A percentile compares a stretch with the other conserved stretches of the same genome.
Conservation (phyloP, 2,797 vertebrate genomes). For the Acestrorhynchus altus region DNA sequence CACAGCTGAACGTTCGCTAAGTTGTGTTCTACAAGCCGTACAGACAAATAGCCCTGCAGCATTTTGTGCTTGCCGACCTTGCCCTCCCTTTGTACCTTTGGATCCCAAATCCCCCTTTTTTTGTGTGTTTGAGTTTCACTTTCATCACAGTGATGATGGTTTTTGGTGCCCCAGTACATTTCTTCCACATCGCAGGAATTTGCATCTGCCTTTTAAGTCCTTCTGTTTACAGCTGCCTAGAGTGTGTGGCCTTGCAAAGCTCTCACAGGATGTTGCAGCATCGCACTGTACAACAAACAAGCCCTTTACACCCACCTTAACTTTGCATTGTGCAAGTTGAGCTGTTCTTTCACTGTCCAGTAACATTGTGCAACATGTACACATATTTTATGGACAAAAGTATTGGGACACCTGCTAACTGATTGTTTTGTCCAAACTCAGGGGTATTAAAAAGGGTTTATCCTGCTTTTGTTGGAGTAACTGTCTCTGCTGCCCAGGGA, state of each 20-base stretch:
- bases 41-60: conserved; percentile 58
- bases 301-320: background rate
- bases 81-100: conserved; percentile 57
- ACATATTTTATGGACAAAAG: background rate
- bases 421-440: too few relatives aligned
- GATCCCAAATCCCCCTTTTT: conserved; percentile 39
- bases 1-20: conserved; percentile 52
- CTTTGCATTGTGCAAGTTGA: conserved; percentile 14
- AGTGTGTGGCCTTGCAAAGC: conserved; percentile 48
- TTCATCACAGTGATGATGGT: conserved; percentile 34
- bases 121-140: conserved; percentile 53
- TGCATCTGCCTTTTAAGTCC: conserved; percentile 50
- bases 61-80: conserved; percentile 69
- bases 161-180: conserved; percentile 40
- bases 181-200: conserved; percentile 43
- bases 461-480: too few relatives aligned
- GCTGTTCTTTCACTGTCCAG: background rate
- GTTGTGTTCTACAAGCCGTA: conserved; percentile 64
- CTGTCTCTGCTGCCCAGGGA: too few relatives aligned
- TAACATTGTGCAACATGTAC: background rate
- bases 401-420: too few relatives aligned
- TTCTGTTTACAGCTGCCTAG: conserved; percentile 37
- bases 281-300: conserved; percentile 28
- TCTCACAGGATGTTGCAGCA: conserved; percentile 39
- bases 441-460: too few relatives aligned